phyloP scores from a whole-genome alignment of 2,113 vertebrate genomes.

The Zapornia atra region DNA sequence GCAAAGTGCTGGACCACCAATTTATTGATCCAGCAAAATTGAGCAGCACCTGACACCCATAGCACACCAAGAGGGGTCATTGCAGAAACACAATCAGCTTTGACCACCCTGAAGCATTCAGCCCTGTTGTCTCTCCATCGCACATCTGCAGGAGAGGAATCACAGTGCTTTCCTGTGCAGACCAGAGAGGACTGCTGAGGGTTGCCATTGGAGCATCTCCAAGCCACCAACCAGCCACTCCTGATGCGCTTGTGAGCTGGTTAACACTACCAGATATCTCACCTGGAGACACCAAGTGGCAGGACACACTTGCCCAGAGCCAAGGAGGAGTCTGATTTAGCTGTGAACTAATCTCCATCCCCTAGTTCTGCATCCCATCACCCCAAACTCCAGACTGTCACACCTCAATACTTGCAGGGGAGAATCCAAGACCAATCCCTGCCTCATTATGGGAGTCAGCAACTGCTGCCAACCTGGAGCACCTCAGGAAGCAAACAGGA shows the following conservation, averaged over 20 bases:
- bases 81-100: neutral
- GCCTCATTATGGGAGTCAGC: neutral
- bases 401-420: neutral
- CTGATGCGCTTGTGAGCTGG: neutral
- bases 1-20: neutral
- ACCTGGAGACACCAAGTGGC: neutral
- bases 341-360: neutral
- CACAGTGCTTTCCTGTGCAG: neutral
- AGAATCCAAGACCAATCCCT: neutral
- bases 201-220: neutral
- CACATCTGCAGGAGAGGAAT: neutral
- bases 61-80: neutral
- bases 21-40: neutral
- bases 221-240: fast-evolving
- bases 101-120: neutral
- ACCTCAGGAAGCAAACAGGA: neutral
- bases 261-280: neutral
- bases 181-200: neutral
- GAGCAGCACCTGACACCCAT: neutral
- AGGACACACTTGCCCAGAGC: neutral
- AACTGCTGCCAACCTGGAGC: neutral
- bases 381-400: neutral
- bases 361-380: neutral
- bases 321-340: neutral
- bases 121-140: neutral